These are phyloP conservation scores for Crypturellus tataupa DNA, from an alignment of 2,797 vertebrate genomes.

Conservation along the genomic window DNA sequence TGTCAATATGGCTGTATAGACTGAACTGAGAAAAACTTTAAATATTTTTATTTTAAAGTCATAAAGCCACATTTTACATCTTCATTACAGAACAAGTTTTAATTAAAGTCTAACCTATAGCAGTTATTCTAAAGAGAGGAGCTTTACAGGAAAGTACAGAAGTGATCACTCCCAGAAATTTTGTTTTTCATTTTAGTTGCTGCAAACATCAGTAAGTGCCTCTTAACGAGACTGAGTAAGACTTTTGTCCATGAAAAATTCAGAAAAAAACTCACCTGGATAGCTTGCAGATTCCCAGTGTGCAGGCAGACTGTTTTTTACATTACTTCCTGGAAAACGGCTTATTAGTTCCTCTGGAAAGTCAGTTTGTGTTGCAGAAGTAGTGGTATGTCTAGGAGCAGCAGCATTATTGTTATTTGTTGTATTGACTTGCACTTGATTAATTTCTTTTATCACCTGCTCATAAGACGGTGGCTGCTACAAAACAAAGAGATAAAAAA, in stretches of 20 bases:
- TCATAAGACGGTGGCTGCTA: slow-evolving; percentile 94
- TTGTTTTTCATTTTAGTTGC: neutral
- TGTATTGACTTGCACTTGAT: slow-evolving; percentile 84
- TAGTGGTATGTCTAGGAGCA: slow-evolving; percentile 83
- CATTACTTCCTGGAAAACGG: slow-evolving; percentile 77
- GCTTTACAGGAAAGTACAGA: neutral
- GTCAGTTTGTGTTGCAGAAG: slow-evolving; percentile 91
- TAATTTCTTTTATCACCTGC: slow-evolving; percentile 96
- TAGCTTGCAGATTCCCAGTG: slow-evolving; percentile 66
- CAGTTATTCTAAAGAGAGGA: neutral
- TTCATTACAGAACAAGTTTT: neutral
- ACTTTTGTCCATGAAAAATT: neutral
- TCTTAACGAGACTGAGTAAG: neutral
- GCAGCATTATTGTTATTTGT: slow-evolving; percentile 86
- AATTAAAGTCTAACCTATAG: neutral
- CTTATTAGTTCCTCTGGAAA: slow-evolving; percentile 79
- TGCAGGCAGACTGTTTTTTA: slow-evolving; percentile 67
- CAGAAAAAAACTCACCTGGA: slow-evolving; percentile 75
- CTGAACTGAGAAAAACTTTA: neutral
- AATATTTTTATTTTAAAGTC: neutral
- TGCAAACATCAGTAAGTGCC: neutral
- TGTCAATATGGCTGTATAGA: neutral
- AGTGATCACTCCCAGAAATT: neutral
- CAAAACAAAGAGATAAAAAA: slow-evolving; percentile 66
- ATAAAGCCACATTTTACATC: neutral